Conservation (phyloP, 2,797 vertebrate species). For the Thaleichthys pacificus region DNA sequence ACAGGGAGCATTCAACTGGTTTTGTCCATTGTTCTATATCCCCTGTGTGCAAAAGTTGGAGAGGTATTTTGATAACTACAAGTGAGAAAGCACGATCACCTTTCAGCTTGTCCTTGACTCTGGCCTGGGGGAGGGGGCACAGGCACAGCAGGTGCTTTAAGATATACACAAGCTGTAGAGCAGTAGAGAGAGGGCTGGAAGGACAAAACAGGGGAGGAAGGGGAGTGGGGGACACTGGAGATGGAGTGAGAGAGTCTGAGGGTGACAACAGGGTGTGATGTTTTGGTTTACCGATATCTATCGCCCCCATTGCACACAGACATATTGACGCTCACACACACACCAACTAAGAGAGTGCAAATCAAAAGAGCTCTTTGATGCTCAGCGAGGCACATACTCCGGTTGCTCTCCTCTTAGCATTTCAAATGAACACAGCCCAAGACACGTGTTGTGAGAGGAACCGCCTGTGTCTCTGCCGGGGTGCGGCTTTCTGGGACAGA, state of each 20-base stretch:
- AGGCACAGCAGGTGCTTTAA: neutral
- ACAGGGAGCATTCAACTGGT: neutral
- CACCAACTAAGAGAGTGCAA: slow-evolving; percentile 35
- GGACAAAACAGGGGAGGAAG: neutral
- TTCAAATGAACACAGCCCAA: slow-evolving; percentile 74
- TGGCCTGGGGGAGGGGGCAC: neutral
- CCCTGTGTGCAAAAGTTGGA: neutral
- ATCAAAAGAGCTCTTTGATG: slow-evolving; percentile 74
- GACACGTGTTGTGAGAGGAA: slow-evolving; percentile 68
- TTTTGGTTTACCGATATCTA: neutral
- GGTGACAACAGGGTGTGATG: neutral
- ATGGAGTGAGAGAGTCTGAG: neutral
- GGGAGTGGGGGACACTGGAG: neutral
- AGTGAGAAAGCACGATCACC: too few relatives aligned
- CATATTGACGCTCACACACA: slow-evolving; percentile 6
- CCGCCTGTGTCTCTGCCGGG: slow-evolving; percentile 66
- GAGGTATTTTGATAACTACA: neutral
- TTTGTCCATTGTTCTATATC: neutral
- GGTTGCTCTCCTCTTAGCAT: slow-evolving; percentile 75
- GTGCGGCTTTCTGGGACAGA: slow-evolving; percentile 53
- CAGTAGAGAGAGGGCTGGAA: neutral
- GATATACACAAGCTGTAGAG: neutral
- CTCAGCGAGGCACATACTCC: slow-evolving; percentile 65
- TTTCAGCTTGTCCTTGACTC: neutral
- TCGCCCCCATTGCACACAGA: neutral